Percentiles rank a stretch among this genome's conserved stretches.
Conservation (phyloP, 2,888 invertebrate species). For the Agrotis exclamationis region DNA sequence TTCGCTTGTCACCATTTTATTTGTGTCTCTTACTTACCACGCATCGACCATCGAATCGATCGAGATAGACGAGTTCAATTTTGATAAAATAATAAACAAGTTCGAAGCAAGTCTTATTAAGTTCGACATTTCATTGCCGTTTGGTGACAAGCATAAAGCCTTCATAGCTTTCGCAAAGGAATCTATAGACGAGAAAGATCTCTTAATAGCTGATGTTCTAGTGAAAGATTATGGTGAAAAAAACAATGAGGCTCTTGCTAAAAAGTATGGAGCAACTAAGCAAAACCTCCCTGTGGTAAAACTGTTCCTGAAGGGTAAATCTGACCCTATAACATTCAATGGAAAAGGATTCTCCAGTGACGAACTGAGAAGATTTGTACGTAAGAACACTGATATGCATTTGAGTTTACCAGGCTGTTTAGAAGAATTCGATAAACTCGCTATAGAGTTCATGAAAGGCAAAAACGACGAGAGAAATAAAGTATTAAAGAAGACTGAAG, state of each 20-base stretch:
- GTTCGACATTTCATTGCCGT: conserved; percentile 98
- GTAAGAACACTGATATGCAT: conserved; percentile 94
- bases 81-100: conserved; percentile 95
- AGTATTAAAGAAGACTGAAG: conserved; percentile 83
- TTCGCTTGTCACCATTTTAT: conserved; percentile 71
- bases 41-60: conserved; percentile 93
- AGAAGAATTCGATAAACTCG: conserved; percentile 94
- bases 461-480: conserved; percentile 87
- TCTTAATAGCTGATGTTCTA: conserved; percentile 96
- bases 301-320: conserved; percentile 92
- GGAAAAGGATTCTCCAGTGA: conserved; percentile 92
- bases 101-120: conserved; percentile 97
- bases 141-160: conserved; percentile 98
- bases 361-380: conserved; percentile 93
- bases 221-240: conserved; percentile 98
- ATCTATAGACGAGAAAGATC: conserved; percentile 92
- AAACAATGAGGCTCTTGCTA: conserved; percentile 96
- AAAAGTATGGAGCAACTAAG: conserved; percentile 94
- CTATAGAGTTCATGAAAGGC: conserved; percentile 93
- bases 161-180: conserved; percentile 95
- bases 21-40: conserved; percentile 72
- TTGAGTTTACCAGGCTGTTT: conserved; percentile 97
- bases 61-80: conserved; percentile 94
- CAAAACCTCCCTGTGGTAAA: conserved; percentile 96
- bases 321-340: conserved; percentile 91